Conservation (phyloP, 2,113 vertebrate species). For the Channa argus region DNA sequence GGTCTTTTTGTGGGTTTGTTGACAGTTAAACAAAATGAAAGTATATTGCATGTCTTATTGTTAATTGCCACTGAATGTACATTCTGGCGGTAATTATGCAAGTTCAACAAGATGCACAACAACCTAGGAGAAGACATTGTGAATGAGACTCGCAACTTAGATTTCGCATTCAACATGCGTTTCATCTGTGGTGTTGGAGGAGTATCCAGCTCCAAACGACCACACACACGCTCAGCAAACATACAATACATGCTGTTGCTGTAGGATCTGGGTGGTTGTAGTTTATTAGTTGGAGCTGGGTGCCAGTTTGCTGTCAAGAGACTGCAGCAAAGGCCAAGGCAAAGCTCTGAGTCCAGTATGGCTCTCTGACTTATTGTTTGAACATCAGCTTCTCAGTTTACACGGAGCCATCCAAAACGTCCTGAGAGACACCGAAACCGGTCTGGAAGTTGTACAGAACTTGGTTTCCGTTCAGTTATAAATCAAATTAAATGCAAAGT, state of each 20-base stretch:
- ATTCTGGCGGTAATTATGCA: conserved; percentile 36
- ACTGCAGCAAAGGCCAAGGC: conserved; percentile 59
- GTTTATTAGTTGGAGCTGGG: conserved; percentile 63
- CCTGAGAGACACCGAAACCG: conserved; percentile 34
- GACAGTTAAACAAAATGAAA: not conserved
- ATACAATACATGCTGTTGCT: conserved; percentile 16
- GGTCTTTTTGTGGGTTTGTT: not conserved
- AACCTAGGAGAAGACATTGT: conserved; percentile 33
- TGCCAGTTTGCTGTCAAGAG: conserved; percentile 74
- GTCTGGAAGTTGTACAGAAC: conserved; percentile 45
- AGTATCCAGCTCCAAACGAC: conserved; percentile 50
- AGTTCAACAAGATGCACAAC: conserved; percentile 45
- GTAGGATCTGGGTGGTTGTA: conserved; percentile 53
- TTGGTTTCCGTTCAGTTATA: conserved; percentile 59
- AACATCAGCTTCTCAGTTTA: conserved; percentile 70
- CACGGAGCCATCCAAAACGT: conserved; percentile 57
- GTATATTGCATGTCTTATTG: not conserved
- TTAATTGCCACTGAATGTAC: conserved; percentile 2
- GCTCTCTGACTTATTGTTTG: conserved; percentile 66
- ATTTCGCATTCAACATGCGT: conserved; percentile 46
- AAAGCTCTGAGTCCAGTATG: conserved; percentile 61
- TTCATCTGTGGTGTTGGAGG: conserved; percentile 45
- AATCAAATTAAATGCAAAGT: conserved; percentile 66
- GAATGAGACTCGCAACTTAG: conserved; percentile 32
- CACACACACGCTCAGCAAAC: conserved; percentile 64